Evolutionary conservation across 2,113 vertebrate genomes (phyloP).

Genomic region (Dasyurus viverrinus): DNA sequence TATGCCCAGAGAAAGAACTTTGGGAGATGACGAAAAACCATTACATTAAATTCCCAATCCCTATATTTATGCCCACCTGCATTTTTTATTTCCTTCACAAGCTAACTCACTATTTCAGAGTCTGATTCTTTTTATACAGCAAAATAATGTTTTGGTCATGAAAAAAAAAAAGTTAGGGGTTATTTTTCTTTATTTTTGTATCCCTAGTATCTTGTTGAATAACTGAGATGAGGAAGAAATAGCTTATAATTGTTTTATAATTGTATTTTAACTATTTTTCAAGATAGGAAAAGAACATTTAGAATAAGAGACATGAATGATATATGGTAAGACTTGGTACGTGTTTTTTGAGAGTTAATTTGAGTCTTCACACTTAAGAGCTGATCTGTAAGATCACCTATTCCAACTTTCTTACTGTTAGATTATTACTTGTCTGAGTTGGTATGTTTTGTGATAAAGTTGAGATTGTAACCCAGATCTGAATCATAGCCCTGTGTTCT

Average conservation of each 20-base stretch:
- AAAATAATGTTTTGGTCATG: no score
- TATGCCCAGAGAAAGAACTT: no score
- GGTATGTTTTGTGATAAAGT: neutral
- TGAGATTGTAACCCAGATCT: neutral
- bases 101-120: no score
- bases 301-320: neutral
- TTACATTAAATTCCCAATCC: no score
- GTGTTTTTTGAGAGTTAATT: neutral
- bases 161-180: neutral
- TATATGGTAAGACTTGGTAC: neutral
- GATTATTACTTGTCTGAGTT: neutral
- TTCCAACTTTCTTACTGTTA: neutral
- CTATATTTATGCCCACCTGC: no score
- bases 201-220: neutral
- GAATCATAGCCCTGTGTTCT: neutral
- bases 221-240: neutral
- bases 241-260: neutral
- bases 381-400: neutral
- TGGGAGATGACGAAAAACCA: no score
- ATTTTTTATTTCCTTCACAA: no score
- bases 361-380: neutral
- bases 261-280: neutral
- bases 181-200: neutral
- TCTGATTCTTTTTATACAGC: no score
- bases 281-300: neutral